These are phyloP conservation scores for Bathybates hornii DNA, from an alignment of 2,113 vertebrate genomes.

Conservation along the genomic window DNA sequence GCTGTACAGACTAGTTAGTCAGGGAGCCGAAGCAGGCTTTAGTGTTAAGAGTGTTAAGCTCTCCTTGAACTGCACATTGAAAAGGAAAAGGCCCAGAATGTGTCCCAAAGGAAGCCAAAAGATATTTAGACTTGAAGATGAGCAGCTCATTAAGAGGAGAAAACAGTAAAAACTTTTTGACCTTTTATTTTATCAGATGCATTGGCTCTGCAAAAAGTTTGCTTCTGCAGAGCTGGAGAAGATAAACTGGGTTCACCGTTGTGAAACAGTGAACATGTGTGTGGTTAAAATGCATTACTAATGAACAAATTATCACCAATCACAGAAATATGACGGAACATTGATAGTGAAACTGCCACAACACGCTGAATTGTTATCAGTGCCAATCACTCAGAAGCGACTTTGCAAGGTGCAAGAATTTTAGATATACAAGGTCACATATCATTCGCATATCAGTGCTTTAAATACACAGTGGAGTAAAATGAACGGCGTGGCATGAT, in stretches of 20 bases:
- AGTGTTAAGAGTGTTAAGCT: background rate
- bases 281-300: background rate
- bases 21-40: background rate
- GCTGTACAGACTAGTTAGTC: background rate
- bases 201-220: background rate
- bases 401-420: background rate
- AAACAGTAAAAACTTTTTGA: background rate
- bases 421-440: background rate
- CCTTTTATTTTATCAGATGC: constrained; percentile 24
- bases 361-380: background rate
- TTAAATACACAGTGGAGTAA: background rate
- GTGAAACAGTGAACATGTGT: background rate
- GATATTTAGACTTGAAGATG: background rate
- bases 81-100: background rate
- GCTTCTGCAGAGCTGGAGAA: background rate
- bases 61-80: background rate
- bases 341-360: background rate
- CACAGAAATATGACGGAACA: background rate
- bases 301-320: background rate
- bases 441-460: background rate
- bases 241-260: background rate
- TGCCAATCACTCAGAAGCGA: no score
- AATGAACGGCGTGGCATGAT: background rate
- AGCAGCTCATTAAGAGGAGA: background rate
- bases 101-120: background rate